Evolutionary conservation across 2,113 vertebrate species (phyloP), one percentile per base, ranked within the genome.

Genomic region (human): DNA sequence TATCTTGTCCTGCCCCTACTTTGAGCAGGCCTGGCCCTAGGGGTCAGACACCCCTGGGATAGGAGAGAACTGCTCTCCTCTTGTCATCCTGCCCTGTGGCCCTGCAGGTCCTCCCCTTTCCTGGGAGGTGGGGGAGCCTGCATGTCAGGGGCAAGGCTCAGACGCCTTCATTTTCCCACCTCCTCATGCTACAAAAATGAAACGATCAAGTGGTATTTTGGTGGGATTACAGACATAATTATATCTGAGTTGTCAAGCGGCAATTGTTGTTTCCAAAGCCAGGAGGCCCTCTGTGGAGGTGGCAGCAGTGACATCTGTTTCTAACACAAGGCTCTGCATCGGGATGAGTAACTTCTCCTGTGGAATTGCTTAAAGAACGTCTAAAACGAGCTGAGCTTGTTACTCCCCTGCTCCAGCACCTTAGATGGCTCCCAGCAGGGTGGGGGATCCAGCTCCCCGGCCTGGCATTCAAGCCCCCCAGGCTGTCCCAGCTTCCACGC

Each of bases 191-290:
- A 43, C n/a, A 50, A 88, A 93, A 97, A 88, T 95, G 94, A 94
- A 96, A 88, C 40, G 17, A 96, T 87, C 84, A 52, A 94, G 96
- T 97, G 98, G 55, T 96, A 59, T 94, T 97, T 97, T 96, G 89
- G 92, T 97, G 97, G 98, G 98, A 96, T 97, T 91, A 90, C 91
- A 97, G 94, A 93, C 97, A 78, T 98, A 97, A 98, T 98, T 97
- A 96, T 86, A 95, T 91, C 92, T 89, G 97, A 98, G 96, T 95
- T 94, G 96, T 98, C 61, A 78, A 93, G 94, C 83, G 89, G 93
- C 97, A 72, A 97, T 96, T 97, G 94, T 96, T 97, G 94, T 96
- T 97, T 96, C 91, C 96, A 95, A 96, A 98, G 96, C 83, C 96
- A 84, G 85, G 96, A 88, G 89, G 93, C 95, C 94, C 45, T 98